Evolutionary conservation across 2,888 invertebrate genomes (phyloP).

Genomic region (Leucozona laternaria): DNA sequence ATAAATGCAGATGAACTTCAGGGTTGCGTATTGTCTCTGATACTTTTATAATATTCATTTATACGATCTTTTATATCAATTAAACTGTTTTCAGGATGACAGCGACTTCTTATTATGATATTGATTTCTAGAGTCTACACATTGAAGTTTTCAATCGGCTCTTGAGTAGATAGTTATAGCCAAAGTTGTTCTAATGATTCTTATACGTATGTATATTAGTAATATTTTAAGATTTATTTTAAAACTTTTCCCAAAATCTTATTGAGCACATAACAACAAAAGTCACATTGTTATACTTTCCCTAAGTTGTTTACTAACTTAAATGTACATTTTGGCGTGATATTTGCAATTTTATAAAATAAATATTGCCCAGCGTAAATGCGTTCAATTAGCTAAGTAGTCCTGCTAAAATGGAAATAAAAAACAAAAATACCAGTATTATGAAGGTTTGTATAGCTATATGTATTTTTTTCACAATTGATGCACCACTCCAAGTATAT

Average conservation of each 20-base stretch:
- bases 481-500: background rate
- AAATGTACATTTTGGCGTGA: slow-evolving; percentile 7
- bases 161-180: no score
- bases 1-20: no score
- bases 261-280: no score
- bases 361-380: slow-evolving; percentile 12
- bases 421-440: background rate
- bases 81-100: no score
- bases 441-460: background rate
- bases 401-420: background rate
- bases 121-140: no score
- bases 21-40: no score
- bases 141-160: no score
- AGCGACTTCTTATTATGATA: no score
- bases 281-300: background rate
- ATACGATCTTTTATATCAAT: no score
- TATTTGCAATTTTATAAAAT: background rate
- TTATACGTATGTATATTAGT: no score
- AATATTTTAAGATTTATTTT: background rate
- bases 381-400: slow-evolving; percentile 63
- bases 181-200: no score
- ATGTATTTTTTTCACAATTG: slow-evolving; percentile 1
- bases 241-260: background rate
- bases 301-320: background rate
- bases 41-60: no score